These are phyloP conservation scores for Diabrotica undecimpunctata DNA, from an alignment of 1,140 invertebrate genomes.

Conservation along the genomic window DNA sequence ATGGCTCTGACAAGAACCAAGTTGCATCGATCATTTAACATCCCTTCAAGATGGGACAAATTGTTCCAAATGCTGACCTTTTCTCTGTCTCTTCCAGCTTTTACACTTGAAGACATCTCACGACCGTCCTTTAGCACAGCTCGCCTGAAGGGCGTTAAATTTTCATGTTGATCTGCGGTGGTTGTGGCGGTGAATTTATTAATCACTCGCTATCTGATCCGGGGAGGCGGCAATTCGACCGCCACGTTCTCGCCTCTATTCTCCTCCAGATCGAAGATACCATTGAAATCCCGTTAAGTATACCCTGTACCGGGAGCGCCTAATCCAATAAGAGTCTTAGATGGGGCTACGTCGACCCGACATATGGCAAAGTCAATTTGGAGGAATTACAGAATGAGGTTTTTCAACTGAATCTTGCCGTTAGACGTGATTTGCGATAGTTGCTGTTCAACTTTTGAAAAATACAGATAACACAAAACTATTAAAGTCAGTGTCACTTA, in stretches of 20 bases:
- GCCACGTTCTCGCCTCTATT: not conserved
- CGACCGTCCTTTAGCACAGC: no score
- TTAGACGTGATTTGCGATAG: no score
- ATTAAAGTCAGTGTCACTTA: no score
- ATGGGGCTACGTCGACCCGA: not conserved
- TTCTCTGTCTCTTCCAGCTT: no score
- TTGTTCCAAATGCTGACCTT: no score
- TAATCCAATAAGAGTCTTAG: constrained; percentile 2
- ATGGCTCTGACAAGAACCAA: no score
- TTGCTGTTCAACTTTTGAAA: no score
- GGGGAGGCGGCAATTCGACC: not conserved
- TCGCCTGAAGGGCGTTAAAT: not conserved
- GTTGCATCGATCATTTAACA: no score
- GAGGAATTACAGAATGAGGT: not conserved
- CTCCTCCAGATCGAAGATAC: not conserved
- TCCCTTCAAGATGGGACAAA: no score
- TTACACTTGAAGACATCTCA: not conserved
- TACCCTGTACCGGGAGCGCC: not conserved
- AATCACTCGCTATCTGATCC: constrained; percentile 2
- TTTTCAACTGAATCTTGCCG: no score
- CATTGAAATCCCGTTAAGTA: constrained; percentile 2
- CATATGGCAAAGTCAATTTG: not conserved
- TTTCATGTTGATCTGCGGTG: not conserved
- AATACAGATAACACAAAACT: no score
- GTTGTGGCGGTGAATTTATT: not conserved